phyloP scores from a whole-genome alignment of 2,888 invertebrate genomes.

The Diarsia brunnea region DNA sequence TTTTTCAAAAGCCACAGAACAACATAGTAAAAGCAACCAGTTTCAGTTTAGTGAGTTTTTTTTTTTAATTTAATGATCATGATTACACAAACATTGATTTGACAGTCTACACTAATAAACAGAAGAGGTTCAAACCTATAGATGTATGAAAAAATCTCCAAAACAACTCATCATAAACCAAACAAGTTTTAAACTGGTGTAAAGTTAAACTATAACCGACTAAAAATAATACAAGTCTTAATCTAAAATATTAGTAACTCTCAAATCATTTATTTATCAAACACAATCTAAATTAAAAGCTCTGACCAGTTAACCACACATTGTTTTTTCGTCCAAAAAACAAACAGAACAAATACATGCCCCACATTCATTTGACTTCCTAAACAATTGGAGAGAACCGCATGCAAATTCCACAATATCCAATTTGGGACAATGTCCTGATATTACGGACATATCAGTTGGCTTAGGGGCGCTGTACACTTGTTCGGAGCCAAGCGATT shows the following conservation, averaged over 20 bases:
- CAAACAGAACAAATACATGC: conserved; percentile 6
- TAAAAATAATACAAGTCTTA: too few species aligned
- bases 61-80: too few species aligned
- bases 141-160: too few species aligned
- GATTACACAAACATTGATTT: too few species aligned
- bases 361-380: conserved; percentile 36
- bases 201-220: too few species aligned
- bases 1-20: not conserved
- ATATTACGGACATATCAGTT: conserved; percentile 30
- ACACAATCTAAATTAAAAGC: conserved; percentile 37
- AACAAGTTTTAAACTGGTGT: too few species aligned
- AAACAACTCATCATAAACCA: not conserved
- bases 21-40: not conserved
- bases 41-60: not conserved
- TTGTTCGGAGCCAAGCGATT: not conserved
- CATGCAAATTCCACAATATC: conserved; percentile 41
- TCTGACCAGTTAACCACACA: not conserved
- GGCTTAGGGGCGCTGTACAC: not conserved
- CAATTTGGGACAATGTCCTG: conserved; percentile 36
- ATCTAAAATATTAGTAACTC: not conserved
- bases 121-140: too few species aligned
- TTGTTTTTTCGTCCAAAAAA: conserved; percentile 16
- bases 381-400: conserved; percentile 37
- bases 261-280: not conserved
- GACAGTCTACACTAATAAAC: too few species aligned